phyloP scores from a whole-genome alignment of 2,113 vertebrate species.

The Bungarus multicinctus region DNA sequence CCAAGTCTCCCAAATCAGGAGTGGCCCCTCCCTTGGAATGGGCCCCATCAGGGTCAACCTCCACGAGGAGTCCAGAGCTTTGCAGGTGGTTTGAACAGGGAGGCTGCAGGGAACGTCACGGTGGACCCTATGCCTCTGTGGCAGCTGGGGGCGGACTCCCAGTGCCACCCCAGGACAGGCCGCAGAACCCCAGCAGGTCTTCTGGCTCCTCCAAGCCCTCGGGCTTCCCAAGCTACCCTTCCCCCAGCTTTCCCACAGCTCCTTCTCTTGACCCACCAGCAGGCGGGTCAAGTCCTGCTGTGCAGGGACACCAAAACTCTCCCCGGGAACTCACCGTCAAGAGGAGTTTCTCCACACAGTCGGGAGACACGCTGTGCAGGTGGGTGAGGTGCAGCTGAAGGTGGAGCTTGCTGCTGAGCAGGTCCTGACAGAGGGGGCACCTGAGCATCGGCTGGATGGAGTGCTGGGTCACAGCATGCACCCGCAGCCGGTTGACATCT shows the following conservation, averaged over 20 bases:
- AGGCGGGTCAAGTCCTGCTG: neutral
- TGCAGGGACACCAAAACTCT: neutral
- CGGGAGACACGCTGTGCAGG: conserved; percentile 96
- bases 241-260: neutral
- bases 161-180: too few relatives aligned
- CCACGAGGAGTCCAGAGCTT: neutral
- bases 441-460: conserved; percentile 96
- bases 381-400: conserved; percentile 99
- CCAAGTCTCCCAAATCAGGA: neutral
- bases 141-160: neutral
- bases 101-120: neutral
- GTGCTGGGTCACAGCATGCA: conserved; percentile 98
- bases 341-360: conserved; percentile 98
- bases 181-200: neutral
- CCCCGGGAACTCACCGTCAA: conserved; percentile 81
- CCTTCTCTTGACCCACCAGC: neutral
- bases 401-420: conserved; percentile 99
- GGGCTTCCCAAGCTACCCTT: neutral
- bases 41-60: neutral
- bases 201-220: accelerated
- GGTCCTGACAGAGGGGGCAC: conserved; percentile 97
- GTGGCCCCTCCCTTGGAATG: neutral
- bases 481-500: conserved; percentile 92
- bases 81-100: neutral
- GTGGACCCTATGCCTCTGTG: neutral